phyloP scores from a whole-genome alignment of 2,113 vertebrate genomes.

The Trochalopteron elliotii region DNA sequence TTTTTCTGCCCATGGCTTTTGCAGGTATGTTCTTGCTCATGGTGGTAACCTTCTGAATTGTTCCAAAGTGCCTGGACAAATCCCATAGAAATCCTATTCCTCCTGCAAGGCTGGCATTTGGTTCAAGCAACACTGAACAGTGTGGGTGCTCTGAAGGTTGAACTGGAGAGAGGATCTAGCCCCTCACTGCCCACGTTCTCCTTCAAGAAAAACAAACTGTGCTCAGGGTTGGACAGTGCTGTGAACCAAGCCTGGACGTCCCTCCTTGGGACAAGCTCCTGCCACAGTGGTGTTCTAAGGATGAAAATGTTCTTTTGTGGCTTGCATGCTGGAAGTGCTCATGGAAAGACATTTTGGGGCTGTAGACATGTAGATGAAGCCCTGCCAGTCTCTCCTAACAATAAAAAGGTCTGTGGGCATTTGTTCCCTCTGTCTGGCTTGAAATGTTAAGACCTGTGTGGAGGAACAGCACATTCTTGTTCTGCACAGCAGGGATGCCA shows the following conservation, averaged over 20 bases:
- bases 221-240: not conserved
- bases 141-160: not conserved
- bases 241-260: not conserved
- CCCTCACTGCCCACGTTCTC: not conserved
- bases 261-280: not conserved
- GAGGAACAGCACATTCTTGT: conserved; percentile 16
- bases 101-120: not conserved
- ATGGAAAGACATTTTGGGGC: not conserved
- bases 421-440: conserved; percentile 9
- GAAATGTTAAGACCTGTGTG: not conserved
- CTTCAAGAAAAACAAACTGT: not conserved
- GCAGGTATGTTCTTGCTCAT: not conserved
- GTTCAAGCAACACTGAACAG: not conserved
- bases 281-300: not conserved
- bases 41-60: not conserved
- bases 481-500: not conserved
- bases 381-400: not conserved
- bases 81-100: not conserved
- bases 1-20: not conserved
- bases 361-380: not conserved
- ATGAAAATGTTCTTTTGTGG: not conserved
- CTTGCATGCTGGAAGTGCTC: not conserved
- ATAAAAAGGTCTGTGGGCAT: conserved; percentile 6
- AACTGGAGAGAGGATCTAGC: not conserved
- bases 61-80: not conserved